phyloP scores from a whole-genome alignment of 35 echinoderm and acorn worm genomes.

The Strongylocentrotus purpuratus region DNA sequence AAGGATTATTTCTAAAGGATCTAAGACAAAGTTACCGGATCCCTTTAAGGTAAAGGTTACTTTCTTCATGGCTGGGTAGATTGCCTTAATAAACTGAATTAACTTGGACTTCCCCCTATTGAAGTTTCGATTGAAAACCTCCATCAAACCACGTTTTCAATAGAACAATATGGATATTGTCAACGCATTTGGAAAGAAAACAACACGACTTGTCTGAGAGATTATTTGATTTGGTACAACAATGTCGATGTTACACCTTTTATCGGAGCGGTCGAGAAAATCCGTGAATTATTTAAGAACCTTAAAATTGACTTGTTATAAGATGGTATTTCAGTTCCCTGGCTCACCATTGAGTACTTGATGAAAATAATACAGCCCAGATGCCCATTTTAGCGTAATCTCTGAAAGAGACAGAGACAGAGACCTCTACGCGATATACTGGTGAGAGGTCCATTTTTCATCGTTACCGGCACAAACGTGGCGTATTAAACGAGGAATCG shows the following conservation, averaged over 20 bases:
- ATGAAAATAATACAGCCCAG: constrained; percentile 18
- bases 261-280: constrained; percentile 50
- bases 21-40: too few relatives aligned
- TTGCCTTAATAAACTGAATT: constrained; percentile 29
- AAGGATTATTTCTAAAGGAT: too few relatives aligned
- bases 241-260: constrained; percentile 58
- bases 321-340: constrained; percentile 62
- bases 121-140: constrained; percentile 30
- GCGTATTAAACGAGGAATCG: constrained; percentile 21
- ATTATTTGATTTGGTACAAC: constrained; percentile 68
- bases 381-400: constrained; percentile 44
- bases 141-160: constrained; percentile 8
- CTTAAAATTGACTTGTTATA: constrained; percentile 30
- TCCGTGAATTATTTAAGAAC: constrained; percentile 47
- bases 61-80: constrained; percentile 51
- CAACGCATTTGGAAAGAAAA: background rate
- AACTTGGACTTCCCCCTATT: constrained; percentile 24
- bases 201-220: constrained; percentile 26
- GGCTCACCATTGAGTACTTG: constrained; percentile 56
- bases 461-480: constrained; percentile 13
- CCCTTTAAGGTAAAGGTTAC: constrained; percentile 30
- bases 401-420: constrained; percentile 61
- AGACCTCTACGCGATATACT: constrained; percentile 29
- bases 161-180: constrained; percentile 45
- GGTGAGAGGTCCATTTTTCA: constrained; percentile 62